Percentiles rank a stretch among this genome's conserved stretches.
Conservation (phyloP, 2,797 vertebrate species). For the Hyperoplus immaculatus region DNA sequence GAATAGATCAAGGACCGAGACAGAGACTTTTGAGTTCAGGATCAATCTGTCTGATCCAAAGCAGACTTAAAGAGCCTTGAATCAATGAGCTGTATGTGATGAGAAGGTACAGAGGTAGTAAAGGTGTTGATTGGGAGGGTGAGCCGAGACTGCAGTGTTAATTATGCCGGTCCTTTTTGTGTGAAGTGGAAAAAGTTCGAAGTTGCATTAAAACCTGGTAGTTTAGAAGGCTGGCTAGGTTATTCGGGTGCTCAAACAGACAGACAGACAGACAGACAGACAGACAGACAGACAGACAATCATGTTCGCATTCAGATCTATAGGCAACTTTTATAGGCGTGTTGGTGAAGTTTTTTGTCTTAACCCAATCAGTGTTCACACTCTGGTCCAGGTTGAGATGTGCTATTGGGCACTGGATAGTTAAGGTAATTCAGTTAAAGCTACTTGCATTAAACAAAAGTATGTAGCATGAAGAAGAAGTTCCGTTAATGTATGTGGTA, state of each 20-base stretch:
- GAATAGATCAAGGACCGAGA: neutral
- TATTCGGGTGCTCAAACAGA: too few species aligned
- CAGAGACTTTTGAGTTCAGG: neutral
- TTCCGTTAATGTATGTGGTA: neutral
- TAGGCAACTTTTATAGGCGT: too few species aligned
- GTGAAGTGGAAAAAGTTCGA: neutral
- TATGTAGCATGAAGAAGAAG: too few species aligned
- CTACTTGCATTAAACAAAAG: neutral
- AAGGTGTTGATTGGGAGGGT: neutral
- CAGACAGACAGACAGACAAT: too few species aligned
- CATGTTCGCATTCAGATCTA: too few species aligned
- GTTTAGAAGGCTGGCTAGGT: neutral
- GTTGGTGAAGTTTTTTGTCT: too few species aligned
- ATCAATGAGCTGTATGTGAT: conserved; percentile 17
- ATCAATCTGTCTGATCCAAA: neutral
- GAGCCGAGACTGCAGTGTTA: neutral
- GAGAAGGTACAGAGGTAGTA: neutral
- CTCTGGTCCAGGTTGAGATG: neutral
- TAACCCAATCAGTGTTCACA: neutral
- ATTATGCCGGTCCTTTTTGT: neutral
- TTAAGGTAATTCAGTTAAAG: neutral
- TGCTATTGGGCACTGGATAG: neutral
- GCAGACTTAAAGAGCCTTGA: neutral
- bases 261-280: too few species aligned
- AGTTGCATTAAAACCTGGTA: neutral